These are phyloP conservation scores for Isotomurus palustris DNA, from an alignment of 2,888 invertebrate genomes.

Conservation along the genomic window DNA sequence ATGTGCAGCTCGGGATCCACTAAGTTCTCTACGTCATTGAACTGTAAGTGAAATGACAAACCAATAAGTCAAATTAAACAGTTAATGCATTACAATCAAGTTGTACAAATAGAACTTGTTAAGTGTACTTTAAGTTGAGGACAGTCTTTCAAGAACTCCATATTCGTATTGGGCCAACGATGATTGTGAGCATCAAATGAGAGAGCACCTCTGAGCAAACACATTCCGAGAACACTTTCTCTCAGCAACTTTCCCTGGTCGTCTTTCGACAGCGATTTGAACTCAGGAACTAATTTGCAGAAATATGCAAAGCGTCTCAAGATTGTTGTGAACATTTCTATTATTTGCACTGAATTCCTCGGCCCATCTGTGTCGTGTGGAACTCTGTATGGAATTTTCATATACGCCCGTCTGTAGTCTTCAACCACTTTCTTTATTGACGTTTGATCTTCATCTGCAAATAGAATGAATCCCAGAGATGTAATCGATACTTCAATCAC, in stretches of 20 bases:
- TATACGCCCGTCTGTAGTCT: conserved; percentile 47
- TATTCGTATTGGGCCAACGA: conserved; percentile 46
- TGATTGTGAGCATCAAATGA: conserved; percentile 49
- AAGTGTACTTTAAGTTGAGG: conserved; percentile 38
- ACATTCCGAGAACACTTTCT: conserved; percentile 52
- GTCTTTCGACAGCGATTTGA: conserved; percentile 37
- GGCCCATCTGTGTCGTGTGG: conserved; percentile 23
- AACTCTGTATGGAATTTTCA: conserved; percentile 45
- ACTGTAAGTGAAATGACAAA: conserved; percentile 14
- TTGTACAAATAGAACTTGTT: background rate
- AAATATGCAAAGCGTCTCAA: conserved; percentile 48
- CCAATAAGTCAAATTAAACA: background rate
- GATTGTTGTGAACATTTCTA: conserved; percentile 49
- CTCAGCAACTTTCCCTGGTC: conserved; percentile 48
- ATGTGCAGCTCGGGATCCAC: conserved; percentile 49
- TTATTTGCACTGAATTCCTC: conserved; percentile 44
- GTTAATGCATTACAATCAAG: too few species aligned
- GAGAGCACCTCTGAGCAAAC: conserved; percentile 52
- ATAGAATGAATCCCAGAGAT: too few species aligned
- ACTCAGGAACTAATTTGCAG: conserved; percentile 47
- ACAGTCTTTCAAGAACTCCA: conserved; percentile 45
- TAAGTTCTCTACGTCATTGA: conserved; percentile 48
- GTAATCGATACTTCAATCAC: too few species aligned
- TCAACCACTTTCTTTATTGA: conserved; percentile 47
- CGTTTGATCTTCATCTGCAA: conserved; percentile 35